phyloP scores from a whole-genome alignment of 2,113 vertebrate genomes.

The Bos indicus region DNA sequence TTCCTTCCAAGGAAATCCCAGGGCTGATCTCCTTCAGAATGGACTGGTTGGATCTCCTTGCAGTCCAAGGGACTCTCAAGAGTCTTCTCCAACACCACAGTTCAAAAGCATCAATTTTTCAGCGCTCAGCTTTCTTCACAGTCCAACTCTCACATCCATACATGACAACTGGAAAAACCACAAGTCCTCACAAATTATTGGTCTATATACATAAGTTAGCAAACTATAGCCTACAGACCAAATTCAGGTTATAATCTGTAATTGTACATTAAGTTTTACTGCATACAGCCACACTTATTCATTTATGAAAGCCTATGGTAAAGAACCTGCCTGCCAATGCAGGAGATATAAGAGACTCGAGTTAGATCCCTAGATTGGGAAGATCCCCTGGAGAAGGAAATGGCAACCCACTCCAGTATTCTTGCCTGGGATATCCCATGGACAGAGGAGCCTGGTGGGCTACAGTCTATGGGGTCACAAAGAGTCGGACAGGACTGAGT shows the following conservation, averaged over 20 bases:
- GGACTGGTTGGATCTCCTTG: too few species aligned
- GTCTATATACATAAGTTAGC: too few species aligned
- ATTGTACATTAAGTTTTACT: neutral
- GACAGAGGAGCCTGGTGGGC: neutral
- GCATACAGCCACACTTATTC: neutral
- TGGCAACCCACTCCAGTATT: neutral
- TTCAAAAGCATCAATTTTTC: too few species aligned
- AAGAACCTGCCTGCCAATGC: neutral
- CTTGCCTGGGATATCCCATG: neutral
- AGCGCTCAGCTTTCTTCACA: too few species aligned
- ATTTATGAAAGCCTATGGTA: neutral
- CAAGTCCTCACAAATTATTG: too few species aligned
- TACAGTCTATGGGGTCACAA: neutral
- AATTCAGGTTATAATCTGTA: neutral
- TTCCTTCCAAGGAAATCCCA: too few species aligned
- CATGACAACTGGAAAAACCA: too few species aligned
- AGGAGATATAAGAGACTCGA: neutral
- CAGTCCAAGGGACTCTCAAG: too few species aligned
- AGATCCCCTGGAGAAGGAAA: neutral
- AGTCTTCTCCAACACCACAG: too few species aligned
- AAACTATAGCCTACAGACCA: neutral
- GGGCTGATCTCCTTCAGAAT: too few species aligned
- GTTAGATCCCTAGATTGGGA: neutral
- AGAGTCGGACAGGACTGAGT: neutral
- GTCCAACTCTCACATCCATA: too few species aligned